A percentile compares a stretch with the other conserved stretches of the same genome.
These are phyloP conservation scores for Pelobates cultripes DNA, from an alignment of 2,797 vertebrate species.

Conservation along the genomic window DNA sequence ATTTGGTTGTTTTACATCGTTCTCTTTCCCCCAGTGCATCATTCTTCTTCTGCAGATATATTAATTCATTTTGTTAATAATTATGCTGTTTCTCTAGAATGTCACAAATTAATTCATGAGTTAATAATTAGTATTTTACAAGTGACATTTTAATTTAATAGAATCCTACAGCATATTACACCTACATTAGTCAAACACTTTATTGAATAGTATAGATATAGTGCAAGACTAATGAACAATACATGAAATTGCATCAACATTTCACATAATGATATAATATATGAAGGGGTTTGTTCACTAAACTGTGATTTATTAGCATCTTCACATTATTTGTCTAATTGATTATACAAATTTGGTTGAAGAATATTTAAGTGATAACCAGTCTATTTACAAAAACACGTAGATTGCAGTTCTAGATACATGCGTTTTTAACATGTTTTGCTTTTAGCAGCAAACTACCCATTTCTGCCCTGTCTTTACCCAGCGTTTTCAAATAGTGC, in stretches of 20 bases:
- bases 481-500: too few relatives aligned
- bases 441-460: too few relatives aligned
- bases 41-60: neutral
- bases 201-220: neutral
- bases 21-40: neutral
- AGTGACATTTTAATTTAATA: conserved; percentile 18
- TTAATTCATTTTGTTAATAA: conserved; percentile 16
- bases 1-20: conserved; percentile 3
- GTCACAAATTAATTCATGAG: conserved; percentile 14
- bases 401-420: too few relatives aligned
- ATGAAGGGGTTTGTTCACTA: neutral
- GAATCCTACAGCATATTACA: neutral
- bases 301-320: neutral
- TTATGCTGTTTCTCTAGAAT: conserved; percentile 25
- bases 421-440: too few relatives aligned
- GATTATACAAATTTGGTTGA: too few relatives aligned
- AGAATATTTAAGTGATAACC: too few relatives aligned
- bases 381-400: too few relatives aligned
- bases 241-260: neutral
- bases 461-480: too few relatives aligned
- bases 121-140: conserved; percentile 27
- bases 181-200: conserved; percentile 19
- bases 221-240: neutral
- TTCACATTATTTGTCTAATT: too few relatives aligned
- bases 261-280: neutral